Evolutionary conservation across 2,888 invertebrate genomes (phyloP).

Genomic region (Drosophila cracens): DNA sequence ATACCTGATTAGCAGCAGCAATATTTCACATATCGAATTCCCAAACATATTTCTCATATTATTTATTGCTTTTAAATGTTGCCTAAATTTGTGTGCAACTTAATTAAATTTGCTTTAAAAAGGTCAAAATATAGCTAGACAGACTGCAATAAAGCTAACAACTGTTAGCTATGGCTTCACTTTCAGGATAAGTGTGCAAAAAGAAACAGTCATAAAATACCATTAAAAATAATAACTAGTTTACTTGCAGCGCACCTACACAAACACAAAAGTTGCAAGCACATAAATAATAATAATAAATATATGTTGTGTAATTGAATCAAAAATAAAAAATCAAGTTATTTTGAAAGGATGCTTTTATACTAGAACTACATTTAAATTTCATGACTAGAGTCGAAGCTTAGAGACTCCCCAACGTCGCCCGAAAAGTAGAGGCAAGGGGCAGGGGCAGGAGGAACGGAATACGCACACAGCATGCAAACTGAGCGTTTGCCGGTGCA

Average conservation of each 20-base stretch:
- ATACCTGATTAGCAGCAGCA: background rate
- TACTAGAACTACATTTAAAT: constrained; percentile 20
- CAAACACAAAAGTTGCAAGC: background rate
- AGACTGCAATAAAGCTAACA: background rate
- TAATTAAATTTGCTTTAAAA: constrained; percentile 42
- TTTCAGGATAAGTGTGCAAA: background rate
- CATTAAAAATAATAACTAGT: background rate
- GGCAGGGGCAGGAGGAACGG: too few species aligned
- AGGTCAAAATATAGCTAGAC: constrained; percentile 12
- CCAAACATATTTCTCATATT: constrained; percentile 21
- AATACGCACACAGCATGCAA: constrained; percentile 16
- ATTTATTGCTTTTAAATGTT: constrained; percentile 33
- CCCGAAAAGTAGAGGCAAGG: background rate
- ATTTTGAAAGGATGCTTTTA: background rate
- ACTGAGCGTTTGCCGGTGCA: constrained; percentile 40
- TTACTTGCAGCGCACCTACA: background rate
- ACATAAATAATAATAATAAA: background rate
- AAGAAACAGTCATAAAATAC: background rate
- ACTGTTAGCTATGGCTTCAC: background rate
- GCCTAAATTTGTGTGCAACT: constrained; percentile 35
- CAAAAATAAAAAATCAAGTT: background rate
- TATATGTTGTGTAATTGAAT: background rate
- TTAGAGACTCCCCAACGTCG: background rate
- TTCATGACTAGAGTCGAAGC: constrained; percentile 18
- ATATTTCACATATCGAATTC: constrained; percentile 30